phyloP scores from a whole-genome alignment of 2,113 vertebrate species.

The Craseonycteris thonglongyai region DNA sequence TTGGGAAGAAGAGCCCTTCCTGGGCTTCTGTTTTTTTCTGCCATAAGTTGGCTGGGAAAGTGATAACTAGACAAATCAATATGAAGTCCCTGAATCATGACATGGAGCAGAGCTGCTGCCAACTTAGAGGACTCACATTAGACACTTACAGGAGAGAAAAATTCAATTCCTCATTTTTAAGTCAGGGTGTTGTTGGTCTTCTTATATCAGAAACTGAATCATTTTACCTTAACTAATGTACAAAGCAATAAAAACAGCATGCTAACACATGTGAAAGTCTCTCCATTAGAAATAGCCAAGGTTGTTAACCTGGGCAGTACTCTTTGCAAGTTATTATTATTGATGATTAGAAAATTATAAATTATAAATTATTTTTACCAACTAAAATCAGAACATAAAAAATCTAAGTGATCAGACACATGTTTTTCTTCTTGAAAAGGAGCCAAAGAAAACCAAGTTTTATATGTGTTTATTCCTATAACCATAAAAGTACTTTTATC shows the following conservation, averaged over 20 bases:
- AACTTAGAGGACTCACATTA: background rate
- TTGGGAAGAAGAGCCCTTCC: background rate
- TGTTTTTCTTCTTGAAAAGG: constrained; percentile 56
- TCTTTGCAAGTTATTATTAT: constrained; percentile 30
- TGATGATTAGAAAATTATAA: constrained; percentile 60
- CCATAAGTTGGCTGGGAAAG: background rate
- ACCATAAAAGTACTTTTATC: constrained; percentile 25
- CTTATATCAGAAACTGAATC: background rate
- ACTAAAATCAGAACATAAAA: constrained; percentile 65
- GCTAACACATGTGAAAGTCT: constrained; percentile 35
- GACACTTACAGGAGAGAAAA: background rate
- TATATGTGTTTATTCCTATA: background rate
- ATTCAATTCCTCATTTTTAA: background rate
- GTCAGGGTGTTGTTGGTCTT: background rate
- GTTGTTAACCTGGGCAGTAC: constrained; percentile 46
- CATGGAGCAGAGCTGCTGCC: background rate
- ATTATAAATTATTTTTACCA: constrained; percentile 59
- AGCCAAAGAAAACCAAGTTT: constrained; percentile 25
- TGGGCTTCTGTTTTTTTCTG: background rate
- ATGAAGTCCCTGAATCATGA: background rate
- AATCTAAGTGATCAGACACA: constrained; percentile 46
- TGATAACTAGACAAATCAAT: background rate
- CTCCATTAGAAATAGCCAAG: constrained; percentile 46
- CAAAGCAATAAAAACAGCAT: background rate
- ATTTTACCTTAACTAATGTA: background rate